Evolutionary conservation across 2,113 vertebrate genomes (phyloP).

Genomic region (Pagrus major): DNA sequence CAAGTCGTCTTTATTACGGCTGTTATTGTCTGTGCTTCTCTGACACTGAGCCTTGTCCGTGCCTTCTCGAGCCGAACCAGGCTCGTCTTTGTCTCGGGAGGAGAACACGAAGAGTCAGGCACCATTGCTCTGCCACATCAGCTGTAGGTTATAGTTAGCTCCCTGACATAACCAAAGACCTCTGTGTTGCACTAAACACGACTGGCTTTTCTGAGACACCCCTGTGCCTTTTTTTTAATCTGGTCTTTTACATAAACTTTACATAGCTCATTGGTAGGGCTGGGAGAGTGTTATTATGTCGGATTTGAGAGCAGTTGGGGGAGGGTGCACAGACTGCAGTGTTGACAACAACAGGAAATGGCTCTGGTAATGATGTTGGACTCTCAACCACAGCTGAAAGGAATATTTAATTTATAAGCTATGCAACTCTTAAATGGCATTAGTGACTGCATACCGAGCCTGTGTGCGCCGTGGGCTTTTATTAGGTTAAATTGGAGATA

Average conservation of each 20-base stretch:
- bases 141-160: conserved; percentile 49
- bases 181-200: not conserved
- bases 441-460: conserved; percentile 20
- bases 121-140: conserved; percentile 79
- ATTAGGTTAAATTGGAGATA: not conserved
- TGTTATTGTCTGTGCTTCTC: not conserved
- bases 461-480: not conserved
- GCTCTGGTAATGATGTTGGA: conserved; percentile 73
- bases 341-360: conserved; percentile 83
- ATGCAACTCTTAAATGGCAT: conserved; percentile 40
- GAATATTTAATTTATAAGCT: conserved; percentile 72
- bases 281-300: conserved; percentile 43
- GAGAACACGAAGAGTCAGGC: conserved; percentile 41
- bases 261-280: not conserved
- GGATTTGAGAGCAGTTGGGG: conserved; percentile 57
- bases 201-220: not conserved
- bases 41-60: not conserved
- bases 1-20: not conserved
- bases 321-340: conserved; percentile 60
- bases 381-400: conserved; percentile 70
- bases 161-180: not conserved
- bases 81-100: conserved; percentile 63
- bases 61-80: conserved; percentile 15
- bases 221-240: not conserved
- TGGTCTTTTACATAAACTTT: conserved; percentile 7